These are phyloP conservation scores for Allobates femoralis DNA, from an alignment of 2,797 vertebrate species.

Conservation along the genomic window DNA sequence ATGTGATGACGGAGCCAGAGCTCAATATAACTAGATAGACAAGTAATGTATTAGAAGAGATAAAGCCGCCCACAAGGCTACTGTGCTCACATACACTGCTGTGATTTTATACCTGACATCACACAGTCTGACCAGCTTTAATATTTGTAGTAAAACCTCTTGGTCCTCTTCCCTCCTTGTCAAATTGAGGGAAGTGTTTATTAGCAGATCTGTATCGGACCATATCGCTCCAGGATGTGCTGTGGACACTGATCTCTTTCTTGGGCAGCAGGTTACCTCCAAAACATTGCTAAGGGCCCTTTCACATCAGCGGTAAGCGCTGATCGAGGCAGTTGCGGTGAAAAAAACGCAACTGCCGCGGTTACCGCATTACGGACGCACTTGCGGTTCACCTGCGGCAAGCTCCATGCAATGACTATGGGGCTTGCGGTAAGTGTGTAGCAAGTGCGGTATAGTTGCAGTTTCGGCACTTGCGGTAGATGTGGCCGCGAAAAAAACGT, in stretches of 20 bases:
- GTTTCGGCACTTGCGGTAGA: too few species aligned
- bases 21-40: neutral
- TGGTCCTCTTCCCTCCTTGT: too few species aligned
- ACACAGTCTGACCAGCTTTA: neutral
- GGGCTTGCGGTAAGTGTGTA: too few species aligned
- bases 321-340: too few species aligned
- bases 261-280: neutral
- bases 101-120: neutral
- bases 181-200: neutral
- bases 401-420: too few species aligned
- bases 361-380: too few species aligned
- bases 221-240: neutral
- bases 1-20: neutral
- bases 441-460: too few species aligned
- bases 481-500: too few species aligned
- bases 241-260: neutral
- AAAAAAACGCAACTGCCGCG: too few species aligned
- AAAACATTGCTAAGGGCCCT: too few species aligned
- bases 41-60: neutral
- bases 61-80: constrained; percentile 10
- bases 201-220: neutral
- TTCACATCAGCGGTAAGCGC: too few species aligned
- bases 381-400: too few species aligned
- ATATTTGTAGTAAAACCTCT: neutral
- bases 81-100: neutral